Evolutionary conservation across 64 coral and sea anemone genomes (phyloP), one percentile per base, ranked within the genome.

Genomic region (Acropora yongei): DNA sequence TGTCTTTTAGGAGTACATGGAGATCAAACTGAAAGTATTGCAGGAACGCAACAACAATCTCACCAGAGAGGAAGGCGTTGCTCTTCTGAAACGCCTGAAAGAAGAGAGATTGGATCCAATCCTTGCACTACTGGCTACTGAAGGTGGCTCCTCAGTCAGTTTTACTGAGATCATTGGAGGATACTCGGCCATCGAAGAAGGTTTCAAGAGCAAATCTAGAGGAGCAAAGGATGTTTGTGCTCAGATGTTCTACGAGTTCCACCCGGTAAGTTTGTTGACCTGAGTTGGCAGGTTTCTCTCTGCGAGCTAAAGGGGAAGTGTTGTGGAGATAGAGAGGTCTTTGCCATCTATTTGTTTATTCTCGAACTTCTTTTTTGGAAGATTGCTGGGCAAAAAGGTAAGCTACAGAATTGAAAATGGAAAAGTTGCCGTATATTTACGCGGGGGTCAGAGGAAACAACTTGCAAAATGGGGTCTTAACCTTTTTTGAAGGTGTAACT

Each of bases 191-290:
- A 79, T 93, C 47, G 91, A 93, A 75, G 49, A 93, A 47, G 84
- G 65, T 1, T 93, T 78, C 68, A 93, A 88, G 3, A 12, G 42
- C 6, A 17, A 80, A 7, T 69, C 84, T 5, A 88, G 45, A 16
- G 91, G 91, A 73, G 91, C 91, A 3, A 88, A 88, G 57, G 85
- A 88, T 55, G 78, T 93, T 7, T 93, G 91, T 74, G 91, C 91
- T 60, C 71, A 73, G 57, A 77, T 93, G 13, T 93, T 93, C 14
- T 93, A 88, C 76, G 87, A 93, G 49, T 79, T 82, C 48, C 84
- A 93, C 80, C 91, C 91, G 49, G 91, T 93, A 88, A 50, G 91
- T 55, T n/a, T n/a, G n/a, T n/a, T n/a, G n/a, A n/a, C n/a, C n/a
- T n/a, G n/a, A n/a, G n/a, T n/a, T n/a, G n/a, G n/a, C n/a, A n/a